A percentile compares a stretch with the other conserved stretches of the same genome.
Conservation (phyloP, 2,888 invertebrate species). For the Geotrupes spiniger region DNA sequence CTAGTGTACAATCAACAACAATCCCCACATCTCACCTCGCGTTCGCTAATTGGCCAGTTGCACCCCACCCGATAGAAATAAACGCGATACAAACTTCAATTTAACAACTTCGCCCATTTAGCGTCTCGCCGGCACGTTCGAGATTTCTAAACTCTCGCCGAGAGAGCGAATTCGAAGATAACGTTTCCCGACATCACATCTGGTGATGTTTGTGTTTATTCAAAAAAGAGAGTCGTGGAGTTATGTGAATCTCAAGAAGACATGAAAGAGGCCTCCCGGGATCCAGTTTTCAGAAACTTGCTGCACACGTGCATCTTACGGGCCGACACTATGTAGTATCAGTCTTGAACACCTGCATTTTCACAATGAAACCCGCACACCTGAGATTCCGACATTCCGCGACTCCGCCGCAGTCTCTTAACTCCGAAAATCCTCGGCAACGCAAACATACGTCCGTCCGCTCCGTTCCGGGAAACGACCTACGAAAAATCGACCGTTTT, state of each 20-base stretch:
- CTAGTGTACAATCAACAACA: no score
- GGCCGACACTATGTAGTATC: conserved; percentile 33
- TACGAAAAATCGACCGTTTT: no score
- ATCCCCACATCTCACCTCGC: no score
- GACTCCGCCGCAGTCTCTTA: conserved; percentile 18
- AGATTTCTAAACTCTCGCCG: no score
- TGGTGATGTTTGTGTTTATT: conserved; percentile 25
- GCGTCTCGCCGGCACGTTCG: no score
- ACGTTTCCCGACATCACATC: conserved; percentile 8
- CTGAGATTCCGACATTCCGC: conserved; percentile 46
- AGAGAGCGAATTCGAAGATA: no score
- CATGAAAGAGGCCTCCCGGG: conserved; percentile 30
- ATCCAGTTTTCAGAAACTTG: conserved; percentile 39
- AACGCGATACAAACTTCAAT: no score
- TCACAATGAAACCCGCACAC: conserved; percentile 46
- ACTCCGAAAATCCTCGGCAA: conserved; percentile 18
- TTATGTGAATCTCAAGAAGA: conserved; percentile 31
- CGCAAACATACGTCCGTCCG: no score
- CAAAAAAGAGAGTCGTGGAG: conserved; percentile 26
- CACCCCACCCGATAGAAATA: no score
- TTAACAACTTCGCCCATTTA: no score
- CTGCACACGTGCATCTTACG: conserved; percentile 40
- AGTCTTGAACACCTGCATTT: conserved; percentile 45
- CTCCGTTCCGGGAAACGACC: no score
- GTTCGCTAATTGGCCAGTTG: no score